Base-by-base conservation (phyloP, 2,113 vertebrate genomes). In the Colistium nudipinnis region DNA sequence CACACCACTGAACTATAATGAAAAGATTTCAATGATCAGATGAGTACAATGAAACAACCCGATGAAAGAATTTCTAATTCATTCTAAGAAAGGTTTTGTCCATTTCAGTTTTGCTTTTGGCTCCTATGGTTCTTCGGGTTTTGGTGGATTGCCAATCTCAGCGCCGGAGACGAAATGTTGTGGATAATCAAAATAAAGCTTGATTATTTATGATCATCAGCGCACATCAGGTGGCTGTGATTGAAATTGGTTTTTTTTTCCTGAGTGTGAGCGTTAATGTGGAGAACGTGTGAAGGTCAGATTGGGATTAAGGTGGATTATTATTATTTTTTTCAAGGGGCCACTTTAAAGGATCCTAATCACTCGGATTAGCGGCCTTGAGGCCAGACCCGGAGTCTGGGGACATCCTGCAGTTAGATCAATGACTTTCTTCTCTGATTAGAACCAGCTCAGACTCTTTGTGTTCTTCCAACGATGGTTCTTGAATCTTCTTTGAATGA, bases 401-500 rank as follows among this genome's bases (percentile, higher is more conserved):
- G 14, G n/a, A 28, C 70, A 43, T 9, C 11, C 31, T 35, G 22
- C 35, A 28, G 7, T 53, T 47, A 27, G 20, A 61, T 13, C 48
- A 41, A 56, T 35, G 10, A 36, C 28, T 51, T 56, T 62, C 43
- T 56, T 57, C 44, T 67, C 3, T 43, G 43, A 57, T 44, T 11
- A 38, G 31, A 57, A 27, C 63, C 16, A 27, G 17, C 62, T 41
- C 3, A 27, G 47, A 13, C 31, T 39, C 41, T n/a, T 55, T 54
- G 19, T 60, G 14, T 54, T 20, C 22, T 41, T 31, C 33, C 31
- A 33, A 54, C 19, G 54, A 39, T 20, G 16, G 10, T 4, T 35
- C 6, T 33, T 45, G 66, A n/a, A n/a, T n/a, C 20, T 45, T 61
- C 22, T 56, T 57, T 62, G 56, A 56, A 31, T 44, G 14, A 51